Evolutionary conservation across 1,140 invertebrate genomes (phyloP), one percentile per base, ranked within the genome.

Genomic region (Drosophila murphyi): DNA sequence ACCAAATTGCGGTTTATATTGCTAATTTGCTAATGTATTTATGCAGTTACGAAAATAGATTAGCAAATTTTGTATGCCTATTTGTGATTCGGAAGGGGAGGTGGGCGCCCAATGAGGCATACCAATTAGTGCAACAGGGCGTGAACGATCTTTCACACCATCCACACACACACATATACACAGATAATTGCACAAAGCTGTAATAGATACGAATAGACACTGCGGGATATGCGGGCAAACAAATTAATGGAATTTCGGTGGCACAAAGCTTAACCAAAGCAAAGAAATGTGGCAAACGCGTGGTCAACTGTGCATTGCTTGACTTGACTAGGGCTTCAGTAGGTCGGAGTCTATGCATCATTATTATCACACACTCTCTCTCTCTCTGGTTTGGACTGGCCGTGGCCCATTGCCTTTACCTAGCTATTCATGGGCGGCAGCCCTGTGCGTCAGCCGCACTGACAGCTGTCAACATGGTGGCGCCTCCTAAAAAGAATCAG

Each of bases 81-180:
- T 8, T 7, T 47, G 34, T 7, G 8, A 5, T 4, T 5, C 2
- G 59, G 0, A n/a, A 8, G 4, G 2, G 37, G 12, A 4, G 48
- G 5, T 28, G 2, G 3, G 34, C 48, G 43, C 48, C 77, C 75
- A 85, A 87, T 87, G 83, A 82, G 70, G 59, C 80, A 69, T 83
- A 73, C 76, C 82, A 88, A 87, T 87, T 89, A 89, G 83, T 87
- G 83, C 85, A 88, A 63, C 80, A 74, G 77, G 80, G 62, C 83
- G 83, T 82, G 56, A 87, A 80, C 51, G 55, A 75, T 70, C 83
- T 80, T 72, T 82, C 63, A 77, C 52, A 20, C 20, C 20, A 20
- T 20, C 20, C 20, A 20, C 20, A 20, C 20, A 20, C 20, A 57
- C 37, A 67, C 52, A 67, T 12, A 34, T 48, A 51, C 50, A 60